Evolutionary conservation across 1,140 invertebrate species (phyloP), one percentile per base, ranked within the genome.

Genomic region (Pemphigus obesinymphae): DNA sequence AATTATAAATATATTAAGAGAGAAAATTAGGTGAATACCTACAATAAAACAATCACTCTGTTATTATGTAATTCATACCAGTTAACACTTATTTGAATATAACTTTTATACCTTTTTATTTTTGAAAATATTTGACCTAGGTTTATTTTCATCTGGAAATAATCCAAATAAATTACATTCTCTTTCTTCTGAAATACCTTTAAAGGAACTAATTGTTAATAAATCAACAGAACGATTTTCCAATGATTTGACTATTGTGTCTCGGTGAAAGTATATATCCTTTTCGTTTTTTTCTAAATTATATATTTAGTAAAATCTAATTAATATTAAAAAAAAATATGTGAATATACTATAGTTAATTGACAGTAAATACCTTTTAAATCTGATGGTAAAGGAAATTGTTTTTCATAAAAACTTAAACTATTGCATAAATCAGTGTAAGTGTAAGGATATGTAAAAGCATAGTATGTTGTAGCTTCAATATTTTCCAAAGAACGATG

Each of bases 361-460:
- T 17, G 17, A n/a, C n/a, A n/a, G 13, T 23, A 55, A 82, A 40
- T 82, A 80, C 76, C 76, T 80, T 61, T 80, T 80, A 80, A 63
- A 75, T 58, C 50, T 70, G 68, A 26, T 7, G 82, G 34, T 48
- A 72, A 26, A 55, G 58, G 45, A 70, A 90, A 90, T 85, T 89
- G 90, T 53, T 87, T 85, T 86, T 94, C 93, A 48, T 94, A 88
- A 58, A 88, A 88, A 82, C 88, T 87, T 20, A 94, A 86, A 84
- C 91, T 90, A 82, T 91, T 91, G 87, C 95, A 93, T 63, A 95
- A 88, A 85, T 97, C 95, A 0, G 89, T 89, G 85, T 96, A 97
- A 0, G 94, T 93, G 88, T 92, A 97, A 26, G 96, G 96, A 88
- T 94, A 97, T 37, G 95, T 96, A 87, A 97, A 97, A 1, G 95